phyloP scores from a whole-genome alignment of 2,888 invertebrate species.

The Bugula neritina region DNA sequence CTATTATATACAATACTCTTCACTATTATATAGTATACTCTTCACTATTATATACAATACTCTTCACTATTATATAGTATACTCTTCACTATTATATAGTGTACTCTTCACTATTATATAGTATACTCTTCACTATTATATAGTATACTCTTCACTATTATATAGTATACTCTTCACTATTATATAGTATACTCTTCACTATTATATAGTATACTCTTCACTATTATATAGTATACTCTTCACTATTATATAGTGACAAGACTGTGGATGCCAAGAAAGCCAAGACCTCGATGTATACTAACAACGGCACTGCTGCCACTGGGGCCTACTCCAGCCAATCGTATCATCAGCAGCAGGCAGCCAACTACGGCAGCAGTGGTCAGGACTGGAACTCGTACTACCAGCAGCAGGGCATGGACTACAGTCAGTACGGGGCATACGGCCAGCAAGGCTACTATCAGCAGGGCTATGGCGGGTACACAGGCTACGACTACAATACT shows the following conservation, averaged over 20 bases:
- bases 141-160: too few species aligned
- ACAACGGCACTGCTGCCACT: constrained; percentile 6
- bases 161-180: too few species aligned
- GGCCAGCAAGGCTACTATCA: background rate
- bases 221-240: too few species aligned
- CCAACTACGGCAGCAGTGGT: background rate
- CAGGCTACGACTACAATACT: constrained; percentile 21
- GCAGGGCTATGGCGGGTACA: constrained; percentile 21
- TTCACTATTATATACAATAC: too few species aligned
- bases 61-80: too few species aligned
- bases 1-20: too few species aligned
- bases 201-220: too few species aligned
- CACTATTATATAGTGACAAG: constrained; percentile 23
- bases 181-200: too few species aligned
- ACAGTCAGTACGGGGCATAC: constrained; percentile 22
- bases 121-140: too few species aligned
- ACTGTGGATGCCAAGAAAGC: background rate
- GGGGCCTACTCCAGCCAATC: background rate
- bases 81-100: too few species aligned
- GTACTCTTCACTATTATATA: too few species aligned
- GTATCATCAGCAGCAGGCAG: background rate
- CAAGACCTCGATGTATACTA: background rate
- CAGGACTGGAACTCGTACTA: background rate
- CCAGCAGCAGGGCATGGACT: constrained; percentile 7
- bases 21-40: too few species aligned